phyloP scores from a whole-genome alignment of 64 coral and sea anemone species.

The Montipora efflorescens region DNA sequence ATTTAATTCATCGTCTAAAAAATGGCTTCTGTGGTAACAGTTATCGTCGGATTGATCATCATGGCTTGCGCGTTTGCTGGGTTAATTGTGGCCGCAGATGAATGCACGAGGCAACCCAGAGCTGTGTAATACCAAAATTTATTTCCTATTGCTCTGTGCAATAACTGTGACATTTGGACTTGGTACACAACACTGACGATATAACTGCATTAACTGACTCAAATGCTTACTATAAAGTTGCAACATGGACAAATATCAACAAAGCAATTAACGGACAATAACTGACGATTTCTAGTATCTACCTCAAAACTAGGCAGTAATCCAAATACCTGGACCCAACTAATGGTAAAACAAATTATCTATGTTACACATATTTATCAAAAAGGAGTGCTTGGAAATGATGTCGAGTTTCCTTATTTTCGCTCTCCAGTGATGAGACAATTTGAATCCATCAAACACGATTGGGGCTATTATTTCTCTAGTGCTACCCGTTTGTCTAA shows the following conservation, averaged over 20 bases:
- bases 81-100: conserved; percentile 81
- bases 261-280: not conserved
- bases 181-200: not conserved
- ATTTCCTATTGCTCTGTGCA: not conserved
- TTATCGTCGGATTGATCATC: conserved; percentile 65
- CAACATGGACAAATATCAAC: not conserved
- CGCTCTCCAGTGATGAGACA: not conserved
- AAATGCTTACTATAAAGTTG: not conserved
- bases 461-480: not conserved
- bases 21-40: conserved; percentile 48
- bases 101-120: conserved; percentile 62
- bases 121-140: conserved; percentile 7
- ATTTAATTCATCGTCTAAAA: not conserved
- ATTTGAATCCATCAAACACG: not conserved
- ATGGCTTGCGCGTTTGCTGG: conserved; percentile 78
- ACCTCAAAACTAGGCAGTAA: no score
- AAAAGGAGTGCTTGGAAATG: no score
- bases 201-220: not conserved
- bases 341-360: no score
- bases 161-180: conserved; percentile 11
- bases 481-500: no score
- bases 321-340: no score
- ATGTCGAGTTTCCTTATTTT: no score
- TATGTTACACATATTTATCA: no score
- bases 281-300: not conserved